These are phyloP conservation scores for Endomychus coccineus DNA, from an alignment of 2,888 invertebrate genomes.

Conservation along the genomic window DNA sequence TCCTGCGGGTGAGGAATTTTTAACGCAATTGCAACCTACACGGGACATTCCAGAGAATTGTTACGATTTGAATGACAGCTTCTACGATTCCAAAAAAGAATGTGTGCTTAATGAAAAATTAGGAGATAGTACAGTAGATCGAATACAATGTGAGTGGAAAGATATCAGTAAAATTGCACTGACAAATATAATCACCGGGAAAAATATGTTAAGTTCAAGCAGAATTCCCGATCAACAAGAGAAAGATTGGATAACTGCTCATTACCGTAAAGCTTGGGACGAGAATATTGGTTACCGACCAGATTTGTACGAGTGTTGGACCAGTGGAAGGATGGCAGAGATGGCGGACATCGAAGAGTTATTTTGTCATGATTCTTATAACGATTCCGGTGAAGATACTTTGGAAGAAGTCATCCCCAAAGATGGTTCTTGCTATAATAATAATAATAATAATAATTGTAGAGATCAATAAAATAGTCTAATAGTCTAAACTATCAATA, in stretches of 20 bases:
- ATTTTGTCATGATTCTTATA: no score
- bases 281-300: slow-evolving; percentile 48
- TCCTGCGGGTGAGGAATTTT: slow-evolving; percentile 56
- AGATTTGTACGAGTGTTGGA: slow-evolving; percentile 51
- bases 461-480: no score
- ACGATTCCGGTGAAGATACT: no score
- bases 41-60: slow-evolving; percentile 53
- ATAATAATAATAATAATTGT: no score
- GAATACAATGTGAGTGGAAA: no score
- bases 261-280: slow-evolving; percentile 56
- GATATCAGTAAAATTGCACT: no score
- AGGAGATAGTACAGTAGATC: no score
- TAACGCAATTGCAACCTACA: slow-evolving; percentile 54
- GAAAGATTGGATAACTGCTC: slow-evolving; percentile 56
- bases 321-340: slow-evolving; percentile 22
- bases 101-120: slow-evolving; percentile 22
- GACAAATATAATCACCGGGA: no score
- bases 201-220: no score
- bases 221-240: slow-evolving; percentile 49
- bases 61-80: slow-evolving; percentile 69
- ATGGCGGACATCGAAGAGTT: not conserved
- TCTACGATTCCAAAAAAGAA: slow-evolving; percentile 51
- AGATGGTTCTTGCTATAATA: no score
- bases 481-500: no score
- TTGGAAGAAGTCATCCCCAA: no score